Conservation (phyloP, 1,140 invertebrate genomes). For the Drosophila tropicalis region DNA sequence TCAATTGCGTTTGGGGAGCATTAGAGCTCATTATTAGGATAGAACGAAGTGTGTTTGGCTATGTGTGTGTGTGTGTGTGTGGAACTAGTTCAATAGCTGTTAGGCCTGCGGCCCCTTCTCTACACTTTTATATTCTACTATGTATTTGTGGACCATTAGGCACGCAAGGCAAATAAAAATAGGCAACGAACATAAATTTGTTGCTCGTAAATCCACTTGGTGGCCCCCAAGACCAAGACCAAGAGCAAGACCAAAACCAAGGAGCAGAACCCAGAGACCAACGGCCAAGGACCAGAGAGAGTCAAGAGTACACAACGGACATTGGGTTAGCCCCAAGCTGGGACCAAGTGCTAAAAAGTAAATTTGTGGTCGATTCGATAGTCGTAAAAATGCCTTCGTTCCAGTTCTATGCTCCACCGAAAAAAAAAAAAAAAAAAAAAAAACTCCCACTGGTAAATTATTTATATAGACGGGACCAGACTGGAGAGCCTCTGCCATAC, state of each 20-base stretch:
- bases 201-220: slow-evolving; percentile 77
- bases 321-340: slow-evolving; percentile 62
- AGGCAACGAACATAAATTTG: slow-evolving; percentile 81
- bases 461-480: slow-evolving; percentile 40
- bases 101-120: slow-evolving; percentile 1
- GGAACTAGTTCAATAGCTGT: slow-evolving; percentile 56
- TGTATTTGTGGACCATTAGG: slow-evolving; percentile 63
- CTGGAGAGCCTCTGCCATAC: slow-evolving; percentile 24
- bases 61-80: background rate
- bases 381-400: slow-evolving; percentile 67
- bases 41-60: background rate
- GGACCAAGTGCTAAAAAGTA: slow-evolving; percentile 81
- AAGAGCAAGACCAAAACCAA: slow-evolving; percentile 49
- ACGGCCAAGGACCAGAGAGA: slow-evolving; percentile 18
- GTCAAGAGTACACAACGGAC: slow-evolving; percentile 40
- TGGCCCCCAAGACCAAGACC: slow-evolving; percentile 40
- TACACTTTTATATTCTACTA: slow-evolving; percentile 2
- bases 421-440: background rate
- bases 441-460: slow-evolving; percentile 45
- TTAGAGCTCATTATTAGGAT: slow-evolving; percentile 14
- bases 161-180: slow-evolving; percentile 81
- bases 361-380: slow-evolving; percentile 81
- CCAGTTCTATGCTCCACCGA: slow-evolving; percentile 14
- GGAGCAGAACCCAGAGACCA: slow-evolving; percentile 36
- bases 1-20: slow-evolving; percentile 60